Evolutionary conservation across 2,113 vertebrate genomes (phyloP), one percentile per base, ranked within the genome.

Genomic region (Typhlomys cinereus): DNA sequence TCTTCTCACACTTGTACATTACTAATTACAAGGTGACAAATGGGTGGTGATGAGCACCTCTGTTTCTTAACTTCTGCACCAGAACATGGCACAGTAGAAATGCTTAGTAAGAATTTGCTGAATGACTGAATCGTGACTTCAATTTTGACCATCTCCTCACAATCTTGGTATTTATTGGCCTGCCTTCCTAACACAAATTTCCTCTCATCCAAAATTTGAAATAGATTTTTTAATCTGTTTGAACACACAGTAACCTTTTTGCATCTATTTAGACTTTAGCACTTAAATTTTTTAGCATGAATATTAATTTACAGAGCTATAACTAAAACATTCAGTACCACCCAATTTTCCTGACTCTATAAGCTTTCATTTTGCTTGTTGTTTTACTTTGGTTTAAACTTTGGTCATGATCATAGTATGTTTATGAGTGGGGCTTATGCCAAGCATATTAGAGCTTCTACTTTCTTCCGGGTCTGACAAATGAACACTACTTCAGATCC

Each of bases 361-460:
- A 76, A 90, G 76, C 54, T 76, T 90, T 14, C 85, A 39, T 52
- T 52, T 79, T 78, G 2, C 5, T 54, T 41, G 23, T 46, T 78
- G 41, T 61, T 11, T 5, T 46, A 3, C 61, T 57, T 17, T 25
- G 27, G 5, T 76, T 85, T 80, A 87, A 90, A 76, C 5, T 41
- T 79, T 70, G 48, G 29, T 80, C 61, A 79, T 85, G 50, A 23
- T 34, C 29, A 59, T 44, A 34, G 23, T 57, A 39, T 39, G 34
- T 13, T 10, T 90, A 44, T 11, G 34, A 85, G 23, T 66, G 70
- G n/a, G 64, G 81, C 93, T 92, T 88, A 29, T 80, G 31, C 79
- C 83, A 93, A 89, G 11, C n/a, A 81, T 75, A 80, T 90, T 62
- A 74, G 36, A 88, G 29, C 39, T 92, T 74, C 25, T n/a, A 71